Base-by-base conservation (phyloP, 2,888 invertebrate species). In the Helicoverpa assulta region DNA sequence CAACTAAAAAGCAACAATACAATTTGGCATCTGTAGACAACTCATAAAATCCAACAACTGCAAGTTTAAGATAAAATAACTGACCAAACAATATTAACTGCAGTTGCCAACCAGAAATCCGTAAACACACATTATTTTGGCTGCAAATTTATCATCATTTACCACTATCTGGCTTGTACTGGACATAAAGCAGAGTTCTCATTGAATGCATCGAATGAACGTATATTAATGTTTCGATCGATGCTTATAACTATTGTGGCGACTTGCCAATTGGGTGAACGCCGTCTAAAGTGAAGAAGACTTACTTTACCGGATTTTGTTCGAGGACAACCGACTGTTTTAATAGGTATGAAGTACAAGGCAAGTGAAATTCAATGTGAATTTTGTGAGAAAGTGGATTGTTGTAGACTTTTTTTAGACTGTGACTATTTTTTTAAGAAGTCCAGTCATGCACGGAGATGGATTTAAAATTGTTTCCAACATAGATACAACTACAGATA, bases 191-290 rank as follows among this genome's bases (percentile, higher is more conserved):
- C 85, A 84, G 86, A 80, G 54, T 66, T 71, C 54, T 57, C 69
- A 74, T 78, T 73, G 70, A 77, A 83, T 70, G 87, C 87, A 87
- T 85, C 79, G 76, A 82, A 85, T 85, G 78, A 88, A 90, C 86
- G 85, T 88, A 88, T 90, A 92, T 90, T 91, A 92, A 92, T 91
- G 88, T 89, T 87, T 86, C 85, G 84, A 87, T 85, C 88, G 82
- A 84, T 84, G 83, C 80, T 85, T 87, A 85, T 83, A 84, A 88
- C 85, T 73, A 83, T 59, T 71, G 76, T 92, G 93, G 93, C 92
- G 77, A 0, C 2, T 5, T 58, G 92, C 93, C 93, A 93, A 92
- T 82, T 86, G 86, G 86, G 82, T 81, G 79, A 84, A 79, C 76
- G 52, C 54, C 57, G 65, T 56, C 68, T 78, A 73, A 67, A 80